phyloP scores from a whole-genome alignment of 2,888 invertebrate genomes.

The Caenorhabditis zanzibari region DNA sequence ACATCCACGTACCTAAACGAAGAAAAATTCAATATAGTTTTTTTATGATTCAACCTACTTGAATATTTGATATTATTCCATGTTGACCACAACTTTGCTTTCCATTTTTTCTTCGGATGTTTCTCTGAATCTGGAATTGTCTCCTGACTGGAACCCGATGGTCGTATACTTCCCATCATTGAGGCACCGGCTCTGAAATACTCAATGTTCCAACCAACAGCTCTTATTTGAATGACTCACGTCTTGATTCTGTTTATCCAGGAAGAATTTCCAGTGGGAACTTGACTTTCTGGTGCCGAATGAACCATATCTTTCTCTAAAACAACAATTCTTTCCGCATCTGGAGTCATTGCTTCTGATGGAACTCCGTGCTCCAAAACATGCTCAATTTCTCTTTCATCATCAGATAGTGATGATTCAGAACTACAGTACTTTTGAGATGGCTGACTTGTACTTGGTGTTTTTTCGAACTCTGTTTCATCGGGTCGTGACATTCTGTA shows the following conservation, averaged over 20 bases:
- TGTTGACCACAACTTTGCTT: constrained; percentile 67
- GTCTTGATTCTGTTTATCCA: constrained; percentile 49
- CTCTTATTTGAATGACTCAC: constrained; percentile 16
- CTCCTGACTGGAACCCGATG: constrained; percentile 40
- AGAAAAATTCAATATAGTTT: background rate
- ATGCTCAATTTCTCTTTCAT: constrained; percentile 49
- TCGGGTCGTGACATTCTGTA: constrained; percentile 10
- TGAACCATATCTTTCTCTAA: constrained; percentile 14
- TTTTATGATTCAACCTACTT: constrained; percentile 20
- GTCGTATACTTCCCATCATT: constrained; percentile 51
- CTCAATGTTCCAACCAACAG: background rate
- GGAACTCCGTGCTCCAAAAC: constrained; percentile 53
- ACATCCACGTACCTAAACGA: constrained; percentile 69
- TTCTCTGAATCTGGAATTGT: background rate
- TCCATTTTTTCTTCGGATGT: constrained; percentile 61
- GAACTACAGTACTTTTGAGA: constrained; percentile 23
- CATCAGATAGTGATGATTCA: constrained; percentile 54
- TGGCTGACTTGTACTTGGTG: background rate
- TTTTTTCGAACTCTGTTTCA: constrained; percentile 24
- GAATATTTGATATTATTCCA: constrained; percentile 76
- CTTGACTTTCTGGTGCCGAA: constrained; percentile 6
- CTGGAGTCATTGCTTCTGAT: constrained; percentile 48
- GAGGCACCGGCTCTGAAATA: constrained; percentile 52
- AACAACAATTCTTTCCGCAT: constrained; percentile 42
- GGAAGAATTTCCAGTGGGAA: constrained; percentile 38